A percentile compares a stretch with the other conserved stretches of the same genome.
Conservation (phyloP, 2,888 invertebrate genomes). For the Tetanocera ferruginea region DNA sequence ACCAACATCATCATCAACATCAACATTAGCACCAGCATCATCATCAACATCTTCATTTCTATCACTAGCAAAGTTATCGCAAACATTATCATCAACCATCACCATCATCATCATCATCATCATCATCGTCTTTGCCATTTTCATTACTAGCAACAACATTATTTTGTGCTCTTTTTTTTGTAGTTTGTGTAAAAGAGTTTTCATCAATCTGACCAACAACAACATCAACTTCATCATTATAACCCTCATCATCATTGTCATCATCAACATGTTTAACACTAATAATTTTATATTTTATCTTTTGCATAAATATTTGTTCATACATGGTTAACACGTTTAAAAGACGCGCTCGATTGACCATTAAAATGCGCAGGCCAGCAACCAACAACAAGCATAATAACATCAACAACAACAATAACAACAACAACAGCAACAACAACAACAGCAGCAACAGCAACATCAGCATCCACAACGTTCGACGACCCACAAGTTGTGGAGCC, state of each 20-base stretch:
- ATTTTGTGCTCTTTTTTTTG: not conserved
- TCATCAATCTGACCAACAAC: not conserved
- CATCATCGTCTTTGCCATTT: not conserved
- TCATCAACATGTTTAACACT: conserved; percentile 35
- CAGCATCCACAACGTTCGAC: not conserved
- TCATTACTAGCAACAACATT: not conserved
- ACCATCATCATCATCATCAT: not conserved
- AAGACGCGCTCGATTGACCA: conserved; percentile 30
- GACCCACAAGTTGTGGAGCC: conserved; percentile 28
- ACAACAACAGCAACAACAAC: not conserved
- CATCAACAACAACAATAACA: conserved; percentile 1
- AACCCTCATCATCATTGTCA: not conserved
- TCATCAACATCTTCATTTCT: not conserved
- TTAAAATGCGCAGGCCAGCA: not conserved
- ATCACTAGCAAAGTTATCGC: not conserved
- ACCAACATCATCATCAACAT: not conserved
- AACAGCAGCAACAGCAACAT: not conserved
- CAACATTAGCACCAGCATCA: not conserved
- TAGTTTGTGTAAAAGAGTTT: not conserved
- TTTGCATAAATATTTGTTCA: conserved; percentile 35
- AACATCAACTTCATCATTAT: not conserved
- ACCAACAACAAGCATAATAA: not conserved
- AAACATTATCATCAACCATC: not conserved
- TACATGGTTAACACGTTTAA: conserved; percentile 23
- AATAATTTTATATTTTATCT: conserved; percentile 36